phyloP scores from a whole-genome alignment of 2,888 invertebrate species.

The Eupithecia insigniata region DNA sequence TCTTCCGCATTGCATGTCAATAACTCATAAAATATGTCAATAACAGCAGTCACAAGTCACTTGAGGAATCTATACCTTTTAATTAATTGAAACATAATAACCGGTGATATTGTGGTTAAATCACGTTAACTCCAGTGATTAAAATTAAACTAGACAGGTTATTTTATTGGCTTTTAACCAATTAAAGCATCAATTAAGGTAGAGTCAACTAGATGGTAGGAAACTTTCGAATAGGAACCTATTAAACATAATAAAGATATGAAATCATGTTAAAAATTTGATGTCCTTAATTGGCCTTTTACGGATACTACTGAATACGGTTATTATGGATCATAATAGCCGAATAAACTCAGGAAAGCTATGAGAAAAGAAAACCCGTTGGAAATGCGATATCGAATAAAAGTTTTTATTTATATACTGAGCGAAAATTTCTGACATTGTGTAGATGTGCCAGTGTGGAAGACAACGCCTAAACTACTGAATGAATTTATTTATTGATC shows the following conservation, averaged over 20 bases:
- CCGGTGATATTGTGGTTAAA: not conserved
- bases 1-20: slow-evolving; percentile 33
- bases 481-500: no score
- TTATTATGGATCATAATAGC: no score
- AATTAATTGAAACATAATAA: not conserved
- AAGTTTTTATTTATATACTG: no score
- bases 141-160: slow-evolving; percentile 1
- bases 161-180: not conserved
- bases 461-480: no score
- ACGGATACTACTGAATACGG: no score
- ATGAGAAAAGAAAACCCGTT: no score
- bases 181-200: not conserved
- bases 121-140: not conserved
- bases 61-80: not conserved
- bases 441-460: no score
- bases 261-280: no score
- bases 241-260: not conserved
- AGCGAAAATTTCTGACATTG: no score
- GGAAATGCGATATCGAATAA: no score
- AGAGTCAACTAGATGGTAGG: not conserved
- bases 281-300: no score
- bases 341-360: no score
- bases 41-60: not conserved
- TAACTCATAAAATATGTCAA: slow-evolving; percentile 26
- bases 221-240: not conserved